Evolutionary conservation across 2,113 vertebrate species (phyloP).

Genomic region (Engystomops pustulosus): DNA sequence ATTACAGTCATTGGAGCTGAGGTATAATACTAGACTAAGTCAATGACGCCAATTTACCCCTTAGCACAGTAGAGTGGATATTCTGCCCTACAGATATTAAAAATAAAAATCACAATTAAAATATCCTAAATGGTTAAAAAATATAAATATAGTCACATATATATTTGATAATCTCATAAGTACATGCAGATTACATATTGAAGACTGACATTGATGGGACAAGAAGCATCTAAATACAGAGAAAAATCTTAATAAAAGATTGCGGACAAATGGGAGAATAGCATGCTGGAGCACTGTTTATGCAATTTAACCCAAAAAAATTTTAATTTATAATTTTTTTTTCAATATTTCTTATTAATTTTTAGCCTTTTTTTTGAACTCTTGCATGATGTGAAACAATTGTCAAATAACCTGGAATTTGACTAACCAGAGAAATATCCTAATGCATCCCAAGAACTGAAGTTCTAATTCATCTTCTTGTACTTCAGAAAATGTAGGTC

Average conservation of each 20-base stretch:
- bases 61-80: no score
- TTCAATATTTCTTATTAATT: slow-evolving; percentile 74
- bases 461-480: slow-evolving; percentile 83
- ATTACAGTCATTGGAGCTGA: no score
- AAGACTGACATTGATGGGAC: background rate
- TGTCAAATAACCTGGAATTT: slow-evolving; percentile 67
- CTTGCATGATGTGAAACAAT: slow-evolving; percentile 76
- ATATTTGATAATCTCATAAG: no score
- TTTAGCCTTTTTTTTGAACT: slow-evolving; percentile 74
- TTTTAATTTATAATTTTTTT: slow-evolving; percentile 79
- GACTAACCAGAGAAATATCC: slow-evolving; percentile 71
- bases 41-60: no score
- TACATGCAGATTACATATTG: no score
- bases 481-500: slow-evolving; percentile 98
- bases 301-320: slow-evolving; percentile 71
- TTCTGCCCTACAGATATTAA: no score
- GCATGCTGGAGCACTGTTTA: slow-evolving; percentile 80
- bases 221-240: background rate
- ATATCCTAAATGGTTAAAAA: no score
- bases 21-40: no score
- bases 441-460: slow-evolving; percentile 63
- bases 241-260: background rate
- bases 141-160: no score
- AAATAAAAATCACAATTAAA: no score
- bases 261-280: slow-evolving; percentile 2